phyloP scores from a whole-genome alignment of 2,113 vertebrate species.

The Excalfactoria chinensis region DNA sequence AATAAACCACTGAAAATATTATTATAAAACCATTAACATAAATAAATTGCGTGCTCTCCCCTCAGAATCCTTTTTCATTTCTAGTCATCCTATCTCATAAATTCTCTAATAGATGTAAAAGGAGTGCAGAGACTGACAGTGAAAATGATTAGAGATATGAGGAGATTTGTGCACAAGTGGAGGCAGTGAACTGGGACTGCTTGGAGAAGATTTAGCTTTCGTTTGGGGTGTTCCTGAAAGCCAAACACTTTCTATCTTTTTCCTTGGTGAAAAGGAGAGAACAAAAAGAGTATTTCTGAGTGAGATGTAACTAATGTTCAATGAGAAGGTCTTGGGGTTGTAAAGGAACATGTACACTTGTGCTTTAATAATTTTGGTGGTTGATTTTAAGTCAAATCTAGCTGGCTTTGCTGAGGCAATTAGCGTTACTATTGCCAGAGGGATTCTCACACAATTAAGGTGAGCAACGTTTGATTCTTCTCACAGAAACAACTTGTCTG shows the following conservation, averaged over 20 bases:
- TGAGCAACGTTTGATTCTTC: conserved; percentile 20
- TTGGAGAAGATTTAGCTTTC: background rate
- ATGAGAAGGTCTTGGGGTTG: background rate
- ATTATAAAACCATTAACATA: conserved; percentile 52
- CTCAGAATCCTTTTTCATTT: conserved; percentile 52
- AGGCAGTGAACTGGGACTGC: background rate
- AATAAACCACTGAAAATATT: conserved; percentile 65
- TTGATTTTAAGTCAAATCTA: conserved; percentile 51
- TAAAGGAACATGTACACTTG: background rate
- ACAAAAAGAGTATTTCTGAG: background rate
- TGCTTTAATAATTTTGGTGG: background rate
- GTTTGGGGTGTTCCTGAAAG: background rate
- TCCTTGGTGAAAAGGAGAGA: background rate
- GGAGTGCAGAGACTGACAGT: conserved; percentile 24
- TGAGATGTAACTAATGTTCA: conserved; percentile 31
- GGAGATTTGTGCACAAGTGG: background rate
- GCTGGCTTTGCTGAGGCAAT: conserved; percentile 44
- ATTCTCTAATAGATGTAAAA: conserved; percentile 58
- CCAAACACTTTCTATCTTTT: background rate
- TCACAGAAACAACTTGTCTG: background rate
- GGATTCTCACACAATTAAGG: conserved; percentile 44
- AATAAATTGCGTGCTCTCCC: conserved; percentile 42
- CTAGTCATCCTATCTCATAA: conserved; percentile 53
- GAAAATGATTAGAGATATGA: conserved; percentile 24
- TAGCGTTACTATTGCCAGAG: conserved; percentile 44